phyloP scores from a whole-genome alignment of 2,797 vertebrate genomes.

The Garrulus glandarius region DNA sequence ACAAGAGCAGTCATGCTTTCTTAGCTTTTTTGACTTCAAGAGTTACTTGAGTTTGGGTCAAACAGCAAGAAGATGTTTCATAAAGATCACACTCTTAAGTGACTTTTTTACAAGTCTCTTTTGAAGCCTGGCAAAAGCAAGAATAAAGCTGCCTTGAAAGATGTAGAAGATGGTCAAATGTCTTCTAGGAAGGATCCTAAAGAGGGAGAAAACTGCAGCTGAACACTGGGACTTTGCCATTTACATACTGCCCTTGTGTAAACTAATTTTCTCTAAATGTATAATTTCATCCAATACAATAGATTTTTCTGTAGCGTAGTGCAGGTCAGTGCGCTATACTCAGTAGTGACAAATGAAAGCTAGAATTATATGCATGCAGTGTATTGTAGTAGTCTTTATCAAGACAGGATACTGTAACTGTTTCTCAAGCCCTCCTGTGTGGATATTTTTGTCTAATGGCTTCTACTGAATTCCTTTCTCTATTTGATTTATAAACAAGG shows the following conservation, averaged over 20 bases:
- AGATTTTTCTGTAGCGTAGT: background rate
- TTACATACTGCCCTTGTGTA: background rate
- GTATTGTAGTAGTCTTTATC: background rate
- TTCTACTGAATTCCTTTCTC: background rate
- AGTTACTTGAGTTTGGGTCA: background rate
- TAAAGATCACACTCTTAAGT: background rate
- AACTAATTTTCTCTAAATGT: background rate
- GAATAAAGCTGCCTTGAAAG: background rate
- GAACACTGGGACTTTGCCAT: background rate
- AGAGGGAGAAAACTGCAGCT: background rate
- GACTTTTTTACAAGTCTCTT: background rate
- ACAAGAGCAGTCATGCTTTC: conserved; percentile 16
- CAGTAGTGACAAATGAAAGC: background rate
- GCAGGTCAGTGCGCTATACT: background rate
- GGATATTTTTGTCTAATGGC: background rate
- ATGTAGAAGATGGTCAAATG: background rate
- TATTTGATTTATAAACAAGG: background rate
- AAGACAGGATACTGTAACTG: background rate
- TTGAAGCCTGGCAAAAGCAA: background rate
- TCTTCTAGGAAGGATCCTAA: background rate
- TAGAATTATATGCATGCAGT: background rate
- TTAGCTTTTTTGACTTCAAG: conserved; percentile 10
- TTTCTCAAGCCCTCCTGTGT: background rate
- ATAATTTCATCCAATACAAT: background rate
- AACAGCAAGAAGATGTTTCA: background rate